Evolutionary conservation across 2,888 invertebrate genomes (phyloP), one percentile per base, ranked within the genome.

Genomic region (Macrosiphum euphorbiae): DNA sequence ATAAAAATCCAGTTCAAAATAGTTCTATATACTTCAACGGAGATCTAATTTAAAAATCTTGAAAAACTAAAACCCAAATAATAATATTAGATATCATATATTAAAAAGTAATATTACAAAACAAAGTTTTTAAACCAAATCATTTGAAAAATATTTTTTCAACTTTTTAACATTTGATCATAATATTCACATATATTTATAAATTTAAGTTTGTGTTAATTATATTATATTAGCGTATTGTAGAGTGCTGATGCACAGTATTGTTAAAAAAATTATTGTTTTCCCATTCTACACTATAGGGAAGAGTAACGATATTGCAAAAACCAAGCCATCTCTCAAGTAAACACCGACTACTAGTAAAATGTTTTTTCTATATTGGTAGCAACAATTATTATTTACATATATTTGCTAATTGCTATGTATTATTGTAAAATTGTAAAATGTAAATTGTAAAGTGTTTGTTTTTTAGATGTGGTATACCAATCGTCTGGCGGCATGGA

Each of bases 401-500:
- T 35, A 20, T 35, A 78, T 78, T 78, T 20, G 20, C 78, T 35
- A 78, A 35, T 78, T 20, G 35, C 78, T 35, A 20, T 2, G 78
- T 41, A 8, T 35, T 11, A 78, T 78, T 78, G 78, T 24, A 78
- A 35, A 78, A 55, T 20, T 55, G 55, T 55, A 35, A 78, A 55
- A 5, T 55, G 55, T 55, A 55, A 20, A 55, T 78, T 78, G 20
- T 78, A 35, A 86, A 16, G n/a, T n/a, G 8, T 35, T 47, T 90
- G 11, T 88, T 78, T 92, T 88, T 52, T 78, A 95, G 95, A 92
- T 91, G 10, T 95, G 95, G 95, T 95, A 95, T 91, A 94, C 89
- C 26, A 94, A 95, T 28, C 92, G 95, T 92, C 90, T 95, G 47
- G 95, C 95, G 26, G 94, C 94, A 11, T 95, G 95, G 95, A 94